Evolutionary conservation across 2,797 vertebrate species (phyloP).

Genomic region (Pangasius krempfi): DNA sequence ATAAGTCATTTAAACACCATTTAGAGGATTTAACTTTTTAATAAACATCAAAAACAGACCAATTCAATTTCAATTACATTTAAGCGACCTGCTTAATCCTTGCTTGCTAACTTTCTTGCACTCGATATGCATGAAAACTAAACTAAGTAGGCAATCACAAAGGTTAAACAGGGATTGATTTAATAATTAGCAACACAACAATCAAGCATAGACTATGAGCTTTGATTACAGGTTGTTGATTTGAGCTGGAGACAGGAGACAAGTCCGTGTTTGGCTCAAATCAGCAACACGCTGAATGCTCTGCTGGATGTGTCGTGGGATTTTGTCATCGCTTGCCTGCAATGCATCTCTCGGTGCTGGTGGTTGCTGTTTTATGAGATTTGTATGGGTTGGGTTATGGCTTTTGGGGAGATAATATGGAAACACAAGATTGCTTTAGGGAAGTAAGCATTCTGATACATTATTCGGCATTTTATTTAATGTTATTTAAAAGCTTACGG

Average conservation of each 20-base stretch:
- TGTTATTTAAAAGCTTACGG: background rate
- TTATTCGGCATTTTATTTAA: background rate
- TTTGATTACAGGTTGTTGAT: background rate
- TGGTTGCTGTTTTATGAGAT: background rate
- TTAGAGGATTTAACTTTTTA: background rate
- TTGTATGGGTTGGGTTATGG: too few relatives aligned
- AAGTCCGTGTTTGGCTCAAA: background rate
- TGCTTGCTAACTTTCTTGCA: background rate
- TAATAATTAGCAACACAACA: background rate
- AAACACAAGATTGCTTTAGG: background rate
- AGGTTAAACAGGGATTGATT: background rate
- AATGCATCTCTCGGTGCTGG: background rate
- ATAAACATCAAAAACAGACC: background rate
- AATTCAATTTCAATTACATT: background rate
- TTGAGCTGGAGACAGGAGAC: background rate
- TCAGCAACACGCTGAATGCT: too few relatives aligned
- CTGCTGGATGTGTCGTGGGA: background rate
- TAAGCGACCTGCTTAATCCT: background rate
- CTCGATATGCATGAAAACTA: background rate
- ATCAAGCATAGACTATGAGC: background rate
- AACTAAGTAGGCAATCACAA: background rate
- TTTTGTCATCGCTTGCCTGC: background rate
- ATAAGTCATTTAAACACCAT: background rate
- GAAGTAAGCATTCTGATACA: background rate
- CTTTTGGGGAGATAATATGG: background rate